These are phyloP conservation scores for Drosophila acutilabella DNA, from an alignment of 2,888 invertebrate genomes.

Conservation along the genomic window DNA sequence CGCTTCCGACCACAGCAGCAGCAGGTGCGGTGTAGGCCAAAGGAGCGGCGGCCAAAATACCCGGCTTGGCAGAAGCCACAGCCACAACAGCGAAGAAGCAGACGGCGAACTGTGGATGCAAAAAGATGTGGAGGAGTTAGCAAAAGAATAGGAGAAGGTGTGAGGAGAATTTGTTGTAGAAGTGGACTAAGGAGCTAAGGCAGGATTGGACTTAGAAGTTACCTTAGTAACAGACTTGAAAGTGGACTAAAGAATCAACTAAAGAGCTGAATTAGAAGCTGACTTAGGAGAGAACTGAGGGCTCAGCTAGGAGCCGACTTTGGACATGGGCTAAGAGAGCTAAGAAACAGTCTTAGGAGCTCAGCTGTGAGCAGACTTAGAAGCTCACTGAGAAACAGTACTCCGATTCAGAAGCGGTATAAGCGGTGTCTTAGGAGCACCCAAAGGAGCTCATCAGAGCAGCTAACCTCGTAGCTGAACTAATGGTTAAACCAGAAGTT, in stretches of 20 bases:
- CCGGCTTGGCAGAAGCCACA: slow-evolving; percentile 74
- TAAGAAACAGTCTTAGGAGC: too few relatives aligned
- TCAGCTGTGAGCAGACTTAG: too few relatives aligned
- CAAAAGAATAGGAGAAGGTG: background rate
- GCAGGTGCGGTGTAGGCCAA: slow-evolving; percentile 75
- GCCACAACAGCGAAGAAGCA: slow-evolving; percentile 79
- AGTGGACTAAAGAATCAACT: background rate
- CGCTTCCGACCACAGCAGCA: slow-evolving; percentile 76
- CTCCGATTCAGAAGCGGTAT: too few relatives aligned
- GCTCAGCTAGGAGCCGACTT: too few relatives aligned
- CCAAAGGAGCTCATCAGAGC: too few relatives aligned
- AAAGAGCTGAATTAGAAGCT: too few relatives aligned
- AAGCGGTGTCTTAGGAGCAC: too few relatives aligned
- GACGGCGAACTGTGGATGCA: slow-evolving; percentile 64
- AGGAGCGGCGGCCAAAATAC: slow-evolving; percentile 68
- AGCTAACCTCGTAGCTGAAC: too few relatives aligned
- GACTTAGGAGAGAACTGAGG: background rate
- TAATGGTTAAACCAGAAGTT: background rate
- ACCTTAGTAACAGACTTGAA: background rate
- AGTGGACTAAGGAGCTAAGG: background rate
- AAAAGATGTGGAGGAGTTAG: background rate
- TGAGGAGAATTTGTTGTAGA: background rate
- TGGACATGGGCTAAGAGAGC: too few relatives aligned
- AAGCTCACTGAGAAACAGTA: too few relatives aligned
- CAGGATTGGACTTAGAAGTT: background rate